Conservation (phyloP, 1,140 invertebrate genomes). For the Papilio glaucus region DNA sequence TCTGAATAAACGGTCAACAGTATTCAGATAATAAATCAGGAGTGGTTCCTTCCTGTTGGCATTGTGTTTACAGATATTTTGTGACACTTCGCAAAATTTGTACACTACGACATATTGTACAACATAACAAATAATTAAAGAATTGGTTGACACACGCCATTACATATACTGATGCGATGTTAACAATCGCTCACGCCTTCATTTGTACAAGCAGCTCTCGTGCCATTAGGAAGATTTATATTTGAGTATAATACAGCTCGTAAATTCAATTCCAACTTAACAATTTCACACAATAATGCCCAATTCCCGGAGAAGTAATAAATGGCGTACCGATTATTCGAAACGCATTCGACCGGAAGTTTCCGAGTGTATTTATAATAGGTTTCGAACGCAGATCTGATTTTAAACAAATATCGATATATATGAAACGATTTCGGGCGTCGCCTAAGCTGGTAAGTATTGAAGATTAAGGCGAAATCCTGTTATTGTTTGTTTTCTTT, state of each 20-base stretch:
- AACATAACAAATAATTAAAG: conserved; percentile 37
- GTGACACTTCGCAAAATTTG: conserved; percentile 30
- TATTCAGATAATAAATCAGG: conserved; percentile 30
- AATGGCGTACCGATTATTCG: conserved; percentile 74
- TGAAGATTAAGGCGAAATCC: conserved; percentile 77
- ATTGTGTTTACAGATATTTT: conserved; percentile 35
- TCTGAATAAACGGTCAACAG: conserved; percentile 10
- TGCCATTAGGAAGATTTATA: conserved; percentile 79
- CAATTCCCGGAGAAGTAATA: conserved; percentile 71
- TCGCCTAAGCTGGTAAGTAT: conserved; percentile 71
- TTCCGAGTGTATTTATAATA: conserved; percentile 72
- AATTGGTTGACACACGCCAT: conserved; percentile 44
- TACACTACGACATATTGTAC: conserved; percentile 29
- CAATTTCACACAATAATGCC: conserved; percentile 65
- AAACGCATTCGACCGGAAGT: conserved; percentile 72
- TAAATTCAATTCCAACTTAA: conserved; percentile 76
- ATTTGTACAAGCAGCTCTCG: conserved; percentile 55
- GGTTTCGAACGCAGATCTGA: conserved; percentile 64
- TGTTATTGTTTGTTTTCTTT: conserved; percentile 82
- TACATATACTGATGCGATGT: conserved; percentile 50
- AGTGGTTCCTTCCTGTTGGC: conserved; percentile 29
- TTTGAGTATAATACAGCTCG: conserved; percentile 61
- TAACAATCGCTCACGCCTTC: conserved; percentile 65
- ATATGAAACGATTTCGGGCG: conserved; percentile 54
- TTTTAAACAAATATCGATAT: conserved; percentile 76